A percentile compares a stretch with the other conserved stretches of the same genome.
These are phyloP conservation scores for Drosophila longiperda DNA, from an alignment of 2,888 invertebrate species.

Conservation along the genomic window DNA sequence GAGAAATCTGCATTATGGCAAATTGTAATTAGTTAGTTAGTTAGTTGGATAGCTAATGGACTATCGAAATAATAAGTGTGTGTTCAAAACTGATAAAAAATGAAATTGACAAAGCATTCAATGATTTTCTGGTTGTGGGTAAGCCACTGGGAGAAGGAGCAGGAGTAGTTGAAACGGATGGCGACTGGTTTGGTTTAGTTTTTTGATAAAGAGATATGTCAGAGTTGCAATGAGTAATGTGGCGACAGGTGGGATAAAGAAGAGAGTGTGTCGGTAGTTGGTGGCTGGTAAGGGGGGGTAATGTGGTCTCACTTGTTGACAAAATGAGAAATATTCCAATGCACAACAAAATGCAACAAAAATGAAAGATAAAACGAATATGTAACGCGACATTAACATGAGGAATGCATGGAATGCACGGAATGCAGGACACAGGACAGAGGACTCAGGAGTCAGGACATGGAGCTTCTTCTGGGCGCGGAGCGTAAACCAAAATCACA, in stretches of 20 bases:
- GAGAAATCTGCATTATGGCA: neutral
- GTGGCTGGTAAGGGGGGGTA: neutral
- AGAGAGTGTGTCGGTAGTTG: neutral
- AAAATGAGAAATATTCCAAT: constrained; percentile 60
- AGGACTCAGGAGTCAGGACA: neutral
- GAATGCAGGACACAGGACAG: neutral
- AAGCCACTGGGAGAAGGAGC: constrained; percentile 28
- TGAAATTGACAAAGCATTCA: constrained; percentile 64
- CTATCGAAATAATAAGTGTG: neutral
- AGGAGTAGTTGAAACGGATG: neutral
- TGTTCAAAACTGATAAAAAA: constrained; percentile 47
- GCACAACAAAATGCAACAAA: constrained; percentile 24
- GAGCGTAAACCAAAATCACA: constrained; percentile 69
- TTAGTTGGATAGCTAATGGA: constrained; percentile 18
- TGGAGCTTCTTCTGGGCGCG: neutral
- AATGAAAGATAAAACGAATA: constrained; percentile 16
- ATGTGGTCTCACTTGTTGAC: constrained; percentile 64
- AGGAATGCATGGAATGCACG: constrained; percentile 6
- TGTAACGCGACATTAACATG: constrained; percentile 47
- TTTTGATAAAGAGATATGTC: constrained; percentile 37
- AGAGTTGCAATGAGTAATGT: constrained; percentile 23
- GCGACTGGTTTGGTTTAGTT: constrained; percentile 3
- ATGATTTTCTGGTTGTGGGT: constrained; percentile 56
- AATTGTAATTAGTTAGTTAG: neutral
- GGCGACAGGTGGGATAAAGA: constrained; percentile 18